Evolutionary conservation across 2,888 invertebrate species (phyloP).

Genomic region (Pyralis farinalis): DNA sequence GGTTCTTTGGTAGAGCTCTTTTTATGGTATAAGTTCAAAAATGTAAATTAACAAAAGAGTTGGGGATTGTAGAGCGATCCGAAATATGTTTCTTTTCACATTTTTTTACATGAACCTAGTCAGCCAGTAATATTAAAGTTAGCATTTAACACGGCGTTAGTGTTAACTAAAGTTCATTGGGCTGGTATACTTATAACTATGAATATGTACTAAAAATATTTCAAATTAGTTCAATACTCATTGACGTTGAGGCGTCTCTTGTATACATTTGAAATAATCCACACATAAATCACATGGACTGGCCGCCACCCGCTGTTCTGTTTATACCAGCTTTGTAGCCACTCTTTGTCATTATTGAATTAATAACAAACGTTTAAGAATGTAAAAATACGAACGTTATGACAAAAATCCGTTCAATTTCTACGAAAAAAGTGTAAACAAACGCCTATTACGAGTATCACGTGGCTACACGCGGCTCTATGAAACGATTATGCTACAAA

Average conservation of each 20-base stretch:
- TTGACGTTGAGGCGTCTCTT: conserved; percentile 32
- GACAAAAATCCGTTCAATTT: conserved; percentile 11
- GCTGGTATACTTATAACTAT: too few species aligned
- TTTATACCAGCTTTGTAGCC: conserved; percentile 43
- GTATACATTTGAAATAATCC: conserved; percentile 45
- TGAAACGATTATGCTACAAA: conserved; percentile 75
- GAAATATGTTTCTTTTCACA: too few species aligned
- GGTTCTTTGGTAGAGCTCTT: too few species aligned
- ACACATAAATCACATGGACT: conserved; percentile 50
- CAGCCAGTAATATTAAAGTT: too few species aligned
- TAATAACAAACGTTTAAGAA: conserved; percentile 23
- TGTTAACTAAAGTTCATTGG: too few species aligned
- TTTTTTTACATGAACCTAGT: too few species aligned
- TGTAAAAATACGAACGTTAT: conserved; percentile 6
- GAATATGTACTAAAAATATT: conserved; percentile 24
- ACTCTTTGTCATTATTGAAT: conserved; percentile 48
- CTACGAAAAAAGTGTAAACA: conserved; percentile 6
- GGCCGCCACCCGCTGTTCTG: conserved; percentile 53
- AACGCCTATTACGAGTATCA: conserved; percentile 36
- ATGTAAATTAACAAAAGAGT: too few species aligned
- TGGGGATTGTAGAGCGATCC: too few species aligned
- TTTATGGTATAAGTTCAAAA: too few species aligned
- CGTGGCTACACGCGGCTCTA: conserved; percentile 58
- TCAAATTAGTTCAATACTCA: conserved; percentile 26
- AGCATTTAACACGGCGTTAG: too few species aligned